Conservation (phyloP, 2,113 vertebrate genomes). For the Bujurquina vittata region DNA sequence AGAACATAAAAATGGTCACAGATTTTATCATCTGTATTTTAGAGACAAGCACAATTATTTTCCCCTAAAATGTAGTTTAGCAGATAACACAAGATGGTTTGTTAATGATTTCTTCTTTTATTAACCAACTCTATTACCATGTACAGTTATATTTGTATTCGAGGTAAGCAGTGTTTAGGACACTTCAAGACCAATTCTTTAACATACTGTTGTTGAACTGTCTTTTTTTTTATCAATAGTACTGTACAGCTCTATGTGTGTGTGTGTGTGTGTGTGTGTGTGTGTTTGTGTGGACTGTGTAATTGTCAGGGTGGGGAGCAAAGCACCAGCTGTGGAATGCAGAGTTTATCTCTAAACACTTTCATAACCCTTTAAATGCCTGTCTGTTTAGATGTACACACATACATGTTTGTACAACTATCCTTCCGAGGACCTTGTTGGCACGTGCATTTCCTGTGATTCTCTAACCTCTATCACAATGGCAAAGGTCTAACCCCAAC, state of each 20-base stretch:
- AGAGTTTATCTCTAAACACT: slow-evolving; percentile 54
- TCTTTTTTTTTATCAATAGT: slow-evolving; percentile 1
- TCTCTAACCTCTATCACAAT: not conserved
- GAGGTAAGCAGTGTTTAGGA: not conserved
- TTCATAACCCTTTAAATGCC: slow-evolving; percentile 60
- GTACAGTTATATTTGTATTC: not conserved
- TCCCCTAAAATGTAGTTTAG: not conserved
- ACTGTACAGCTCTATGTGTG: not conserved
- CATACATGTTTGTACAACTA: not conserved
- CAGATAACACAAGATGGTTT: not conserved
- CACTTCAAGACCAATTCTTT: not conserved
- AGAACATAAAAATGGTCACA: not conserved
- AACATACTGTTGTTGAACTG: not conserved
- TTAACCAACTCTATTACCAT: not conserved
- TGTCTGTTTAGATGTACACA: slow-evolving; percentile 7
- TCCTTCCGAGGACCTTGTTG: not conserved
- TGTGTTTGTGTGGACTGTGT: slow-evolving; percentile 40
- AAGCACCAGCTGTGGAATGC: slow-evolving; percentile 60
- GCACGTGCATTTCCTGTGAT: not conserved
- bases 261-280: slow-evolving; percentile 17
- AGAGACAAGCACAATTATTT: not conserved
- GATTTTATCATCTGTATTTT: not conserved
- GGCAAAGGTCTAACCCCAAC: not conserved
- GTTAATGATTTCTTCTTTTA: not conserved
- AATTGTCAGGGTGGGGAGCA: slow-evolving; percentile 61